Percentiles rank a stretch among this genome's conserved stretches.
Evolutionary conservation across 2,888 invertebrate species (phyloP).

Genomic region (Belgica antarctica): DNA sequence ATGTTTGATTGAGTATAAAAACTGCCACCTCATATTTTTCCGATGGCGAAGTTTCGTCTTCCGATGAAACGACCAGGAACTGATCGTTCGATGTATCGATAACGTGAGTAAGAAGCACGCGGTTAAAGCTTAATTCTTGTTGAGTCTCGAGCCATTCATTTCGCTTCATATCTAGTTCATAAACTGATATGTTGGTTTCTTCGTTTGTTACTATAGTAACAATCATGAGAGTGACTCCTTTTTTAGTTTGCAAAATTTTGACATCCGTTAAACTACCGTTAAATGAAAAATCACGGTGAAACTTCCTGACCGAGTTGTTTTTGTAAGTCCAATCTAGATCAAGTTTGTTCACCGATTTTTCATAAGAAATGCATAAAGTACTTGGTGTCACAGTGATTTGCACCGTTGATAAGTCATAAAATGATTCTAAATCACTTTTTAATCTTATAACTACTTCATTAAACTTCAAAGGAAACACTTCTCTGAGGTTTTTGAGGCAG

Average conservation of each 20-base stretch:
- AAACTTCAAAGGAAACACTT: not conserved
- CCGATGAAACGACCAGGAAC: slow-evolving; percentile 1
- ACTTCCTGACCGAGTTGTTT: not conserved
- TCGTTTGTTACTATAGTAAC: not conserved
- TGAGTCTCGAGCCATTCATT: not conserved
- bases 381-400: not conserved
- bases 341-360: too few species aligned
- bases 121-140: not conserved
- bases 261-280: not conserved
- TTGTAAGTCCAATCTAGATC: slow-evolving; percentile 9
- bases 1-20: not conserved
- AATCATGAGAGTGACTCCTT: not conserved
- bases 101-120: too few species aligned
- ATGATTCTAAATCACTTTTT: not conserved
- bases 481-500: too few species aligned
- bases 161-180: not conserved
- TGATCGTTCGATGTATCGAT: too few species aligned
- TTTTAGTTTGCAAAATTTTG: not conserved
- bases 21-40: too few species aligned
- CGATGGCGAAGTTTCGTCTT: not conserved
- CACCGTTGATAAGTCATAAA: not conserved
- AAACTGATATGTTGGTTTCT: too few species aligned
- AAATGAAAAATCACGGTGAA: slow-evolving; percentile 26
- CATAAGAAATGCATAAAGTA: too few species aligned
- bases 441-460: not conserved